Percentiles rank a stretch among this genome's conserved stretches.
Conservation (phyloP, 1,140 invertebrate species). For the Prorops nasuta region DNA sequence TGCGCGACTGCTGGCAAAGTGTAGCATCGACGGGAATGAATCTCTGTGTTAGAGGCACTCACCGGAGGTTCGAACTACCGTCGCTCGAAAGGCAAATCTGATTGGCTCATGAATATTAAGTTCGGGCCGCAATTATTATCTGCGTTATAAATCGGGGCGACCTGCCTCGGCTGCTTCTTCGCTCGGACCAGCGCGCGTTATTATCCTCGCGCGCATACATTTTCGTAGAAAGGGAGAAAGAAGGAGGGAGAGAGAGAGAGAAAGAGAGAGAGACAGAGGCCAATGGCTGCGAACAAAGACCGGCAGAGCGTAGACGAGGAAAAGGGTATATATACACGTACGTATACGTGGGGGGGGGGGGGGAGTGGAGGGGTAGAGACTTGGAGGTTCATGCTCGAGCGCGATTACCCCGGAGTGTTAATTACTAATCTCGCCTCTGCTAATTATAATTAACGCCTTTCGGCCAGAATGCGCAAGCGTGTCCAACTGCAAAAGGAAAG, state of each 20-base stretch:
- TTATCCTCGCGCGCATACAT: constrained; percentile 34
- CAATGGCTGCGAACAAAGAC: too few relatives aligned
- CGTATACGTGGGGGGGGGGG: too few relatives aligned
- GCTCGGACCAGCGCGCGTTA: constrained; percentile 37
- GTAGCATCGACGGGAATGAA: too few relatives aligned
- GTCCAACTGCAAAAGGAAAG: constrained; percentile 29
- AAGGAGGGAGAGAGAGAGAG: too few relatives aligned
- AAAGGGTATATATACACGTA: too few relatives aligned
- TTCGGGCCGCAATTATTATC: constrained; percentile 58
- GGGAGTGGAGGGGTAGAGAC: background rate
- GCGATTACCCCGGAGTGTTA: constrained; percentile 54
- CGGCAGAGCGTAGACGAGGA: too few relatives aligned
- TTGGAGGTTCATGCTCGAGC: constrained; percentile 30
- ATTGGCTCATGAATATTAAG: constrained; percentile 60
- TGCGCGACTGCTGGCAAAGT: too few relatives aligned
- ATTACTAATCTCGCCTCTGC: constrained; percentile 54
- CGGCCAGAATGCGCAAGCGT: constrained; percentile 26
- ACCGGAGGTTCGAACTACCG: constrained; percentile 29
- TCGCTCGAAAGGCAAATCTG: constrained; percentile 54
- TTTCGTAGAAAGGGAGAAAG: constrained; percentile 7
- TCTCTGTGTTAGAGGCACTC: too few relatives aligned
- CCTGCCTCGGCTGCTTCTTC: constrained; percentile 44
- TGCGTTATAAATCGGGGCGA: constrained; percentile 58
- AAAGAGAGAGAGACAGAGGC: too few relatives aligned
- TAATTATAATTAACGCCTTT: constrained; percentile 58